These are phyloP conservation scores for Brachionus asplanchnoidis DNA, from an alignment of 1,140 invertebrate species.

Conservation along the genomic window DNA sequence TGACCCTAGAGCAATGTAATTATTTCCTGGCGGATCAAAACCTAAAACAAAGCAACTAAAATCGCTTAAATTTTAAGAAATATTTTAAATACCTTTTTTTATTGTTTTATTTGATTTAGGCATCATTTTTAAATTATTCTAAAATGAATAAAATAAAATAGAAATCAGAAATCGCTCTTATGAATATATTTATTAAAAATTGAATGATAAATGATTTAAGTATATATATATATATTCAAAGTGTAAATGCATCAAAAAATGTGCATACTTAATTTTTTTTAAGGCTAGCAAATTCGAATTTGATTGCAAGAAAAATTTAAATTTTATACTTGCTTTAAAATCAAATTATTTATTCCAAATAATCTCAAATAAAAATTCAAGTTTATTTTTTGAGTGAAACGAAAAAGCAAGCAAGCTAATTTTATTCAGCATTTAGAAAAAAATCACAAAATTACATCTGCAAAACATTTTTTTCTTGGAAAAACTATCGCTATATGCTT, in stretches of 20 bases:
- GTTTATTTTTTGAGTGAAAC: not conserved
- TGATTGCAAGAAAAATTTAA: not conserved
- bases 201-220: not conserved
- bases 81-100: not conserved
- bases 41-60: not conserved
- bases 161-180: not conserved
- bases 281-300: not conserved
- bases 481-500: not conserved
- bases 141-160: not conserved
- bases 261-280: not conserved
- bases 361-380: not conserved
- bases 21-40: slow-evolving; percentile 40
- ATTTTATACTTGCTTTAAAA: not conserved
- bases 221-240: not conserved
- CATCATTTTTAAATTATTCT: slow-evolving; percentile 15
- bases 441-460: not conserved
- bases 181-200: not conserved
- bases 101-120: slow-evolving; percentile 21
- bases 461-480: not conserved
- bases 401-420: not conserved
- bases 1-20: slow-evolving; percentile 32
- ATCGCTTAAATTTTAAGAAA: not conserved
- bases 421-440: not conserved
- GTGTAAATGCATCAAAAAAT: not conserved
- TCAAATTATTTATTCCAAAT: not conserved